These are phyloP conservation scores for Hirtodrosophila confusa DNA, from an alignment of 2,888 invertebrate species.

Conservation along the genomic window DNA sequence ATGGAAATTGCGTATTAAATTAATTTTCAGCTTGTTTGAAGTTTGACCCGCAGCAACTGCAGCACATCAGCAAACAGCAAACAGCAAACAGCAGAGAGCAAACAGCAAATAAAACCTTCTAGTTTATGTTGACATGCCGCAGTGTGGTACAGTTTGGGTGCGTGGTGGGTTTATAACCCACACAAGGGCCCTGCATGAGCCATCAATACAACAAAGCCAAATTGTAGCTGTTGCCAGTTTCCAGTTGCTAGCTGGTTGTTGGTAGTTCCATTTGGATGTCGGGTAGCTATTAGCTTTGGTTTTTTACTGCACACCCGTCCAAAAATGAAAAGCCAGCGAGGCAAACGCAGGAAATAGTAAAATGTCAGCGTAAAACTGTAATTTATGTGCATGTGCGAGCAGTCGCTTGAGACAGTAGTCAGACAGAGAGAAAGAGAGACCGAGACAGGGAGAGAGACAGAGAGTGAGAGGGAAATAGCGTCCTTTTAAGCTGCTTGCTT, in stretches of 20 bases:
- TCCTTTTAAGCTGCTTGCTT: slow-evolving; percentile 35
- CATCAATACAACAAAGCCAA: slow-evolving; percentile 57
- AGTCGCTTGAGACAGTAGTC: slow-evolving; percentile 23
- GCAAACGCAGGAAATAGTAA: slow-evolving; percentile 72
- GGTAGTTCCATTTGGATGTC: slow-evolving; percentile 20
- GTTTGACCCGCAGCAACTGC: slow-evolving; percentile 54
- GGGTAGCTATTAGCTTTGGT: slow-evolving; percentile 68
- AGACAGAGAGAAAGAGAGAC: slow-evolving; percentile 5
- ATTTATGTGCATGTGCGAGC: slow-evolving; percentile 76
- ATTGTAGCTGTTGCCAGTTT: slow-evolving; percentile 43
- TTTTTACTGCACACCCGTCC: slow-evolving; percentile 66
- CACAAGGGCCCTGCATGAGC: slow-evolving; percentile 27
- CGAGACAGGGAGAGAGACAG: background rate
- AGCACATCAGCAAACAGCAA: slow-evolving; percentile 32
- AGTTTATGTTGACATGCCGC: slow-evolving; percentile 73
- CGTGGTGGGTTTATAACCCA: slow-evolving; percentile 37
- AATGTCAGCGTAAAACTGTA: slow-evolving; percentile 80
- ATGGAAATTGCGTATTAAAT: slow-evolving; percentile 74
- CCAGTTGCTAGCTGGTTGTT: slow-evolving; percentile 27
- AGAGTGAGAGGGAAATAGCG: background rate
- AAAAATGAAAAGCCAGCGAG: slow-evolving; percentile 74
- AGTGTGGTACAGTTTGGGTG: slow-evolving; percentile 51
- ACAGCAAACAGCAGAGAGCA: slow-evolving; percentile 17
- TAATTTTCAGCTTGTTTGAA: slow-evolving; percentile 77
- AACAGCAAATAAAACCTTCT: slow-evolving; percentile 66